Evolutionary conservation across 35 echinoderm and acorn worm species (phyloP), one percentile per base, ranked within the genome.

Genomic region (Stichopus chloronotus): DNA sequence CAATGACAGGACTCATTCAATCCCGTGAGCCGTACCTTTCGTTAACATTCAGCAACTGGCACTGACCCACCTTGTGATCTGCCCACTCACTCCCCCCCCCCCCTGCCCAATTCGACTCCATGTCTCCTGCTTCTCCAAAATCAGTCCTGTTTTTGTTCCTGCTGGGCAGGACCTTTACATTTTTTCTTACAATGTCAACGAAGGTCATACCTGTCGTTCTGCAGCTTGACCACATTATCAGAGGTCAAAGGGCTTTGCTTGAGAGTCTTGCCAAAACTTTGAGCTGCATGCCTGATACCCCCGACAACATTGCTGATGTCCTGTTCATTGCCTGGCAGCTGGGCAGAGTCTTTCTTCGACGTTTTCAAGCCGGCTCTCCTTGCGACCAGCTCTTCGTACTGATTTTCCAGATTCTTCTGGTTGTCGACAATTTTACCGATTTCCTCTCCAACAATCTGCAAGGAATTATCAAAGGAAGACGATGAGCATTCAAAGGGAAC

Each of bases 361-460:
- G 93, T 92, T 79, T 94, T 78, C 4, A 99, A 86, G 72, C 96
- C 93, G 8, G 91, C 83, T 78, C 97, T 93, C 84, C 95, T 96
- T n/a, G 88, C 23, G 17, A 99, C 95, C 52, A 99, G 92, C 14
- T 93, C 89, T 80, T 99, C 97, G 81, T 96, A 99, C 53, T 92
- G 92, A 30, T 83, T 95, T 77, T 96, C 97, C 57, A 99, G 92
- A 19, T 99, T 90, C 20, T 94, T 93, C 72, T 99, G 97, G 68
- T 88, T 96, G 82, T 99, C 92, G 14, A 99, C 86, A 55, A 99
- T 99, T 72, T 96, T 93, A 16, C 92, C 90, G 61, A 99, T 99
- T 81, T 99, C 97, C 84, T 99, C 97, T 92, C 97, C 97, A 72
- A 99, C 97, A 82, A 99, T 96, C 97, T 99, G 77, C 57, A 76